A percentile compares a stretch with the other conserved stretches of the same genome.
These are phyloP conservation scores for Odontocolon sp. DNA, from an alignment of 2,888 invertebrate genomes.

Conservation along the genomic window DNA sequence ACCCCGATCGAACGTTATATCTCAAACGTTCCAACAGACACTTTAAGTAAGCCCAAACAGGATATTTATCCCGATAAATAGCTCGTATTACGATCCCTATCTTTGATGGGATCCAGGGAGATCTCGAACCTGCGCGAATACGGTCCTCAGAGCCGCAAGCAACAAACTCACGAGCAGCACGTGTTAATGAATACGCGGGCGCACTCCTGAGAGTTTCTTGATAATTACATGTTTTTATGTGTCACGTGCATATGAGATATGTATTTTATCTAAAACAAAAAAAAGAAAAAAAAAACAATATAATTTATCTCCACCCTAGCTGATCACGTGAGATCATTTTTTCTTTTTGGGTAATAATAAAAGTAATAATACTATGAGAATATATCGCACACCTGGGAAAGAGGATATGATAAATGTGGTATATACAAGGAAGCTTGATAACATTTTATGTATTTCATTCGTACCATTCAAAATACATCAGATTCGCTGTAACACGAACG, in stretches of 20 bases:
- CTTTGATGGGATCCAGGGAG: constrained; percentile 43
- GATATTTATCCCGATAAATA: constrained; percentile 35
- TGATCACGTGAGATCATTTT: constrained; percentile 10
- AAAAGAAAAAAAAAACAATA: background rate
- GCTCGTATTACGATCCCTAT: constrained; percentile 35
- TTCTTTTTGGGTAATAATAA: constrained; percentile 6
- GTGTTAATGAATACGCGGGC: constrained; percentile 53
- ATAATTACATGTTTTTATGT: constrained; percentile 43
- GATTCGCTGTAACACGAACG: constrained; percentile 29
- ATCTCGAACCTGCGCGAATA: constrained; percentile 21
- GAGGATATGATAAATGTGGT: background rate
- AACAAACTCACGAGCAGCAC: constrained; percentile 20
- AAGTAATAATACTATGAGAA: background rate
- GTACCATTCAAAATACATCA: constrained; percentile 15
- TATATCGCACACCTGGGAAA: constrained; percentile 1
- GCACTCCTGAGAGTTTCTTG: constrained; percentile 22
- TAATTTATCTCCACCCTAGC: constrained; percentile 1
- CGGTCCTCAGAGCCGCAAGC: constrained; percentile 2
- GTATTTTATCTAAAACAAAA: background rate
- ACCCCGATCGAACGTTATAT: background rate
- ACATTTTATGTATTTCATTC: constrained; percentile 10
- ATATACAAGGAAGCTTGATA: background rate
- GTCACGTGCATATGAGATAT: constrained; percentile 9
- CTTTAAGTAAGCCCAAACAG: constrained; percentile 14
- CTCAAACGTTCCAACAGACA: constrained; percentile 17